Conservation (phyloP, 2,888 invertebrate genomes). For the Bombyx huttoni region DNA sequence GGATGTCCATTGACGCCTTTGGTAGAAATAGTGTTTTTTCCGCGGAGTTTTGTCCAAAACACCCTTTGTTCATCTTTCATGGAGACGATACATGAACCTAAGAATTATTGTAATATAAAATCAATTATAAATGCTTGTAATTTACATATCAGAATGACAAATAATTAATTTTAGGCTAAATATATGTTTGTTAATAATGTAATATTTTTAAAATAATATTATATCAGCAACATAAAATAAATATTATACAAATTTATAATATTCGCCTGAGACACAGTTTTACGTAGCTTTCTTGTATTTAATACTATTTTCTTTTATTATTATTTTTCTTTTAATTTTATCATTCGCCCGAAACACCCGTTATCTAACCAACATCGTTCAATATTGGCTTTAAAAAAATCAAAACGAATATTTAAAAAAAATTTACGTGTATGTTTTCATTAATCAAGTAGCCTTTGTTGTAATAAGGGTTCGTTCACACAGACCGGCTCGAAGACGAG, state of each 20-base stretch:
- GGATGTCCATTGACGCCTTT: no score
- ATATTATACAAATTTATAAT: not conserved
- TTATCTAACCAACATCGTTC: not conserved
- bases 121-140: conserved; percentile 45
- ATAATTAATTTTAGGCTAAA: conserved; percentile 30
- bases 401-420: not conserved
- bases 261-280: not conserved
- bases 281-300: not conserved
- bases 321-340: conserved; percentile 8
- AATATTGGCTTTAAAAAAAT: not conserved
- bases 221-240: conserved; percentile 2
- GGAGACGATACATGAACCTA: not conserved
- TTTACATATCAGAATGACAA: conserved; percentile 65
- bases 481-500: no score
- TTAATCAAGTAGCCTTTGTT: no score
- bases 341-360: not conserved
- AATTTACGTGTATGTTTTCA: not conserved
- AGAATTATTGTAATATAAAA: conserved; percentile 12
- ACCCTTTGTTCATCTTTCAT: no score
- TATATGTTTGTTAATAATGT: not conserved
- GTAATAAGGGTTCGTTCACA: no score
- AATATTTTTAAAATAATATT: not conserved
- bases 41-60: no score
- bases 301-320: conserved; percentile 9
- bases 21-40: no score